Conservation (phyloP, 2,888 invertebrate genomes). For the Mesorhabditis sp. region DNA sequence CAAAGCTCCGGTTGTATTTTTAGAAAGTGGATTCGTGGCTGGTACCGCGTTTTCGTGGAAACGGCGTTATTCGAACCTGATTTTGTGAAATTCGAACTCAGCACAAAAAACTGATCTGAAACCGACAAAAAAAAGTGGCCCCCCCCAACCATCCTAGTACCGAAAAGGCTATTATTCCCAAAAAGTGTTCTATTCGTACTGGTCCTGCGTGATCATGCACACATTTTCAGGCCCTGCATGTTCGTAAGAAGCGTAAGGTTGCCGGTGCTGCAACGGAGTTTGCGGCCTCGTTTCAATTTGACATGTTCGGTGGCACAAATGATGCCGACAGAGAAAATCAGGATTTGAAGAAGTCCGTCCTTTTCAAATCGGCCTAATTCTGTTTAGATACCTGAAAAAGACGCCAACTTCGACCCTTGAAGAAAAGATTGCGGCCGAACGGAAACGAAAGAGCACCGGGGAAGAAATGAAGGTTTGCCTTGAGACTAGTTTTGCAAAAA, state of each 20-base stretch:
- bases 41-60: too few species aligned
- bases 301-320: conserved; percentile 17
- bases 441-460: conserved; percentile 31
- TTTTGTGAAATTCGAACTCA: too few species aligned
- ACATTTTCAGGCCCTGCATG: conserved; percentile 29
- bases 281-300: conserved; percentile 37
- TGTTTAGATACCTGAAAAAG: conserved; percentile 44
- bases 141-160: not conserved
- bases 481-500: not conserved
- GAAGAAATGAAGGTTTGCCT: conserved; percentile 24
- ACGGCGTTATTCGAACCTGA: too few species aligned
- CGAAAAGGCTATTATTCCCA: not conserved
- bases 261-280: conserved; percentile 41
- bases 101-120: too few species aligned
- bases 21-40: too few species aligned
- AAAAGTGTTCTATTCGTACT: too few species aligned
- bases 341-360: conserved; percentile 25
- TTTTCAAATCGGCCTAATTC: not conserved
- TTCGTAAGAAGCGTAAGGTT: conserved; percentile 42
- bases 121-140: not conserved
- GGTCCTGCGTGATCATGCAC: not conserved
- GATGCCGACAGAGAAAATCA: conserved; percentile 30
- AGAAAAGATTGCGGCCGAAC: conserved; percentile 47
- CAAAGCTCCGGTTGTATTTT: too few species aligned
- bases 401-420: conserved; percentile 42